Conservation (phyloP, 2,888 invertebrate genomes). For the Drosophila picticornis region DNA sequence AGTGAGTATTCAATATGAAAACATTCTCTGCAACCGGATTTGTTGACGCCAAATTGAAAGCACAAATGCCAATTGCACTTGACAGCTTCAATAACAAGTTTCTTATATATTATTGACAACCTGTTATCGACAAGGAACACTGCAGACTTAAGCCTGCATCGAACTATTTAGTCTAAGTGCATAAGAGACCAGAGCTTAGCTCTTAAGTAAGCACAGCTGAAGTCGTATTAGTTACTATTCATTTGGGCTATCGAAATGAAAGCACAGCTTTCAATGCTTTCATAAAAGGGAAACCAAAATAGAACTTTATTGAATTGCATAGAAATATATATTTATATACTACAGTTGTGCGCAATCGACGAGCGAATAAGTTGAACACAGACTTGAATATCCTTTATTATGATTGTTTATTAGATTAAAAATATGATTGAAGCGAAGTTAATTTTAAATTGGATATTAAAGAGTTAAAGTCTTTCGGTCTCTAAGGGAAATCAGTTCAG, state of each 20-base stretch:
- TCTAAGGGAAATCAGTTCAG: neutral
- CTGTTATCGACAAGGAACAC: conserved; percentile 6
- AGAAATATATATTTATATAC: neutral
- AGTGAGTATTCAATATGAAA: conserved; percentile 87
- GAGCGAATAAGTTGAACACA: neutral
- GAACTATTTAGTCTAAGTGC: neutral
- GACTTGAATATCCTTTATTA: neutral
- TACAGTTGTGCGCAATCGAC: neutral
- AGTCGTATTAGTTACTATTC: neutral
- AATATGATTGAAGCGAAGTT: neutral
- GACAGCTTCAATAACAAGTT: conserved; percentile 9
- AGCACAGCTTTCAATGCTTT: neutral
- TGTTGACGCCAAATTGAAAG: conserved; percentile 17
- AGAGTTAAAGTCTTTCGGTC: neutral
- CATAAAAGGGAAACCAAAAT: neutral
- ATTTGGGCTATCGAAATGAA: neutral
- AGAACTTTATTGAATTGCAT: neutral
- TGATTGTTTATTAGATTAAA: neutral
- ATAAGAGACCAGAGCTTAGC: neutral
- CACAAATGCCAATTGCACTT: conserved; percentile 10
- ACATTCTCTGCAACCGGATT: conserved; percentile 7
- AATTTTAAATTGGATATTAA: neutral
- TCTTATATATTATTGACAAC: conserved; percentile 3
- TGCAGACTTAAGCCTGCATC: neutral
- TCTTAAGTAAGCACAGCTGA: neutral